Percentiles rank a stretch among this genome's conserved stretches.
Conservation (phyloP, 2,113 vertebrate species). For the Solea senegalensis region DNA sequence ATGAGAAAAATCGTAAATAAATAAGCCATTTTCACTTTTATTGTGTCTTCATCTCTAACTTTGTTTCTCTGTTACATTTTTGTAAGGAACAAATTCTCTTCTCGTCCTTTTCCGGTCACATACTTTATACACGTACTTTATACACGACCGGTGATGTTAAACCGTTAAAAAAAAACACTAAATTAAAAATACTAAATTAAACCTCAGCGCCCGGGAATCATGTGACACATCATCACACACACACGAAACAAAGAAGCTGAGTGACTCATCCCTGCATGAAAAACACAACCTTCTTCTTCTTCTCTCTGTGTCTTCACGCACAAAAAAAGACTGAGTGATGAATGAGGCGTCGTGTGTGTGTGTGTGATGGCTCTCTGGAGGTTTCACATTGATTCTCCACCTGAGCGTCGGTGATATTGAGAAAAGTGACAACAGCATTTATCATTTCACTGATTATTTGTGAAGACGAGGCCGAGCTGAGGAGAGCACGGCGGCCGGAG, state of each 20-base stretch:
- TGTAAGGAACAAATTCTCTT: too few relatives aligned
- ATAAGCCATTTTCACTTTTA: too few relatives aligned
- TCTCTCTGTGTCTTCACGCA: neutral
- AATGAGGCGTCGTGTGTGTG: slow-evolving; percentile 3
- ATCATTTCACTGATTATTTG: slow-evolving; percentile 44
- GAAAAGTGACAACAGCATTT: slow-evolving; percentile 60
- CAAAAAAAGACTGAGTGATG: slow-evolving; percentile 33
- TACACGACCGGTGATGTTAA: neutral
- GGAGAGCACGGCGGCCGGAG: too few relatives aligned
- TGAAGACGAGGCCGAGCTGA: slow-evolving; percentile 24
- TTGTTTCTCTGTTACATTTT: too few relatives aligned
- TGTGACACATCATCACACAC: neutral
- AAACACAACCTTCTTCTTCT: too few relatives aligned
- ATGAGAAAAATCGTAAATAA: neutral
- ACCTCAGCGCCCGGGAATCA: neutral
- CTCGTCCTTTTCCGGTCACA: too few relatives aligned
- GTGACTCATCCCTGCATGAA: too few relatives aligned
- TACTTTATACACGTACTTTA: neutral
- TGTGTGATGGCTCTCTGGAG: slow-evolving; percentile 22
- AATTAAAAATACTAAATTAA: neutral
- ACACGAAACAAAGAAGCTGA: too few relatives aligned
- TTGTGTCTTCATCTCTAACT: too few relatives aligned
- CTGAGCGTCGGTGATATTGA: slow-evolving; percentile 33
- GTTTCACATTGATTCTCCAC: slow-evolving; percentile 50
- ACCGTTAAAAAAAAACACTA: neutral